A percentile compares a stretch with the other conserved stretches of the same genome.
phyloP scores from a whole-genome alignment of 2,888 invertebrate species.

The Zootermopsis nevadensis region DNA sequence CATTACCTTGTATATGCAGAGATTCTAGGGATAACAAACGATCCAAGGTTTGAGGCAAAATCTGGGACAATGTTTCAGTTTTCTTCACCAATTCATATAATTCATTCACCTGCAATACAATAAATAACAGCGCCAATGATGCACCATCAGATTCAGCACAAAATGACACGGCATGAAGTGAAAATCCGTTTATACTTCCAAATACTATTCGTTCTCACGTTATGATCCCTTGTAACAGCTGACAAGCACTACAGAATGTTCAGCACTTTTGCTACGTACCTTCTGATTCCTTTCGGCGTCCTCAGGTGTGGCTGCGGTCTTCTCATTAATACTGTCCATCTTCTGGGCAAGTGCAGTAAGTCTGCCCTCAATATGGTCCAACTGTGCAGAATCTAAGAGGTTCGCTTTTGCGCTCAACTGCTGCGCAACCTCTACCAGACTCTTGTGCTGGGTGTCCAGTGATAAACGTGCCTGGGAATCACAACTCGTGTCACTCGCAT shows the following conservation, averaged over 20 bases:
- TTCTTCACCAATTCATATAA: constrained; percentile 89
- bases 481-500: too few relatives aligned
- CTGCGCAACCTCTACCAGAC: constrained; percentile 79
- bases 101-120: constrained; percentile 75
- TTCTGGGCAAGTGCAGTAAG: constrained; percentile 79
- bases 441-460: constrained; percentile 59
- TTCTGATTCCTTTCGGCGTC: constrained; percentile 76
- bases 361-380: constrained; percentile 87
- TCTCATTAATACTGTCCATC: constrained; percentile 78
- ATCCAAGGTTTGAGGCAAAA: constrained; percentile 83
- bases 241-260: background rate
- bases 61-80: constrained; percentile 82
- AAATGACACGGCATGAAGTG: too few relatives aligned
- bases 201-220: background rate
- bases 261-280: constrained; percentile 60
- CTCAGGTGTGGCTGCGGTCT: constrained; percentile 69
- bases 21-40: constrained; percentile 88
- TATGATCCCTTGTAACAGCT: background rate
- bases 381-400: constrained; percentile 82
- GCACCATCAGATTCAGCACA: too few relatives aligned
- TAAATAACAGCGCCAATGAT: background rate
- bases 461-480: constrained; percentile 51
- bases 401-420: constrained; percentile 83
- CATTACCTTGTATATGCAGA: constrained; percentile 90
- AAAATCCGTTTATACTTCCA: background rate